A percentile compares a stretch with the other conserved stretches of the same genome.
Conservation (phyloP, 2,113 vertebrate genomes). For the Ifrita kowaldi region DNA sequence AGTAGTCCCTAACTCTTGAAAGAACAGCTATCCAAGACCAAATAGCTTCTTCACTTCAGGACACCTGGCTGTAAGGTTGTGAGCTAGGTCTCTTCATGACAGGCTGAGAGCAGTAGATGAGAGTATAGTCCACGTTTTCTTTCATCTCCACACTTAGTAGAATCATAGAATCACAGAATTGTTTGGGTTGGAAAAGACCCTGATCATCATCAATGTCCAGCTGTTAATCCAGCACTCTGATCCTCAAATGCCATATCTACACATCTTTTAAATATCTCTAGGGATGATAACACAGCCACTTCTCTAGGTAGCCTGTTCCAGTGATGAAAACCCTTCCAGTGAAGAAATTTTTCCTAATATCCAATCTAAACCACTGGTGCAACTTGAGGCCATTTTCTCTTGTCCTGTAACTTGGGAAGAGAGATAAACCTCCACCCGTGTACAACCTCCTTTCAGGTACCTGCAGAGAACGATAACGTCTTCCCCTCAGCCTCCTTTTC, state of each 20-base stretch:
- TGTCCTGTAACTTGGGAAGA: not conserved
- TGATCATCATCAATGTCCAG: not conserved
- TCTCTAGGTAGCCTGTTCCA: not conserved
- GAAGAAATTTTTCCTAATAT: not conserved
- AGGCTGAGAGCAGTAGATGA: not conserved
- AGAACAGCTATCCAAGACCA: not conserved
- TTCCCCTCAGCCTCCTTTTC: not conserved
- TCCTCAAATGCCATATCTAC: not conserved
- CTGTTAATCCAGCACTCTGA: not conserved
- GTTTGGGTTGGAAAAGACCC: not conserved
- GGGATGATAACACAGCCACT: not conserved
- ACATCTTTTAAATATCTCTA: not conserved
- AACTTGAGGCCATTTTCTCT: not conserved
- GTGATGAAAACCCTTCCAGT: not conserved
- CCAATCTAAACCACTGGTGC: not conserved
- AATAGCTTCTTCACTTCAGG: not conserved
- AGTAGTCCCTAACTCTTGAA: not conserved
- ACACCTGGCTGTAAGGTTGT: not conserved
- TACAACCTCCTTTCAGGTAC: not conserved
- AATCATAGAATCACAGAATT: not conserved
- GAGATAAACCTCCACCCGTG: accelerated
- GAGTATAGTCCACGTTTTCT: not conserved
- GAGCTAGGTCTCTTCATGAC: not conserved
- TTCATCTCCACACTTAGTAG: not conserved
- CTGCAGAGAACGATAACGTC: not conserved